phyloP scores from a whole-genome alignment of 2,888 invertebrate species.

The Trachelus stipa region DNA sequence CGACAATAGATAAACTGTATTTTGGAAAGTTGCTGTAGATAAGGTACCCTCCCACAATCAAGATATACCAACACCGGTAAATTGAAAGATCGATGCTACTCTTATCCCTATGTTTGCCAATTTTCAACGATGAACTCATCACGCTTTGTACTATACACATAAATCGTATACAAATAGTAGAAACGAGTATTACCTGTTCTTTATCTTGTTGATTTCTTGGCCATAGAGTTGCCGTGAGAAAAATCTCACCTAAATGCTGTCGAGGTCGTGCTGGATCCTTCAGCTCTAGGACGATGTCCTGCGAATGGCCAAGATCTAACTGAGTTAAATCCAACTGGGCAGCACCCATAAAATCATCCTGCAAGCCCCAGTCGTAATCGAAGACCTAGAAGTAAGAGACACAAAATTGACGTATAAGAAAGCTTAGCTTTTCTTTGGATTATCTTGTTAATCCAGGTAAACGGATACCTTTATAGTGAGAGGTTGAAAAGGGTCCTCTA shows the following conservation, averaged over 20 bases:
- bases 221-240: conserved; percentile 85
- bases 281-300: conserved; percentile 83
- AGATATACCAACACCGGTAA: not conserved
- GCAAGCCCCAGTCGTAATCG: conserved; percentile 97
- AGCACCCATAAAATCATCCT: conserved; percentile 98
- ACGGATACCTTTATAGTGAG: conserved; percentile 80
- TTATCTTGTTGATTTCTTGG: conserved; percentile 95
- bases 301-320: conserved; percentile 80
- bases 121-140: not conserved
- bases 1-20: not conserved
- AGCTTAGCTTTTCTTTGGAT: not conserved
- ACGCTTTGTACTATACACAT: not conserved
- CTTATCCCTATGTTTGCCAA: not conserved
- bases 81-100: not conserved
- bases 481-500: conserved; percentile 90
- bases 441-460: not conserved
- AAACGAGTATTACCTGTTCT: conserved; percentile 78
- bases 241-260: conserved; percentile 85
- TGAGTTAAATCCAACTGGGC: conserved; percentile 86
- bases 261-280: conserved; percentile 80
- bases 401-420: conserved; percentile 1
- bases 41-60: not conserved
- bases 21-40: not conserved
- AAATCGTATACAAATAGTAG: not conserved
- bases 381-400: conserved; percentile 76